Evolutionary conservation across 53 echinoderm and acorn worm species (phyloP).

Genomic region (Holothuria scabra): DNA sequence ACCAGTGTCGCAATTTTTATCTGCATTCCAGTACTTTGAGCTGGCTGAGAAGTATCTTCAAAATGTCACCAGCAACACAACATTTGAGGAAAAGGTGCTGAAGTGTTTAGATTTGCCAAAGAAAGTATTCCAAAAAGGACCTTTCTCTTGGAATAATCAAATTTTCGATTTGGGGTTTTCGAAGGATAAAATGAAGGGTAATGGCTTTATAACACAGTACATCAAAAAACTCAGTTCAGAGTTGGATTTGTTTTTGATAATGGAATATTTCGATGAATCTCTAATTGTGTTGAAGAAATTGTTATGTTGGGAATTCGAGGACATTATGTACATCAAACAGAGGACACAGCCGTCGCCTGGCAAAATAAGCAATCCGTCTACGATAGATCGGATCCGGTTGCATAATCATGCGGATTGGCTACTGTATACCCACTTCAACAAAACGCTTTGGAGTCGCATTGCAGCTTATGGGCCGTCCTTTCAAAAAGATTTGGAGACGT

Average conservation of each 20-base stretch:
- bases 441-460: slow-evolving; percentile 65
- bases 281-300: slow-evolving; percentile 59
- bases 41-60: slow-evolving; percentile 38
- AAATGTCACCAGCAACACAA: not conserved
- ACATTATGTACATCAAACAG: slow-evolving; percentile 66
- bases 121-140: slow-evolving; percentile 14
- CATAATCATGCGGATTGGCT: slow-evolving; percentile 65
- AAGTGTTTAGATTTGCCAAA: not conserved
- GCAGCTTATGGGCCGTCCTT: slow-evolving; percentile 64
- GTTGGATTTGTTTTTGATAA: slow-evolving; percentile 65
- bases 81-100: slow-evolving; percentile 14
- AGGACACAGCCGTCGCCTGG: slow-evolving; percentile 45
- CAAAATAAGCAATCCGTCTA: slow-evolving; percentile 7
- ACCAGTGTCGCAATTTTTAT: slow-evolving; percentile 58
- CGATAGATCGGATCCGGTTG: slow-evolving; percentile 50
- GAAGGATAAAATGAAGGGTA: slow-evolving; percentile 44
- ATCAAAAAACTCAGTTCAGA: slow-evolving; percentile 52
- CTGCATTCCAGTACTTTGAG: slow-evolving; percentile 59
- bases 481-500: slow-evolving; percentile 51
- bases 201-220: slow-evolving; percentile 28
- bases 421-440: slow-evolving; percentile 67
- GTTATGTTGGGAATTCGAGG: slow-evolving; percentile 68
- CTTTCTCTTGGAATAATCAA: slow-evolving; percentile 63
- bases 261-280: slow-evolving; percentile 77
- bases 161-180: slow-evolving; percentile 69